Conservation (phyloP, 2,113 vertebrate species). For the Progne subis region DNA sequence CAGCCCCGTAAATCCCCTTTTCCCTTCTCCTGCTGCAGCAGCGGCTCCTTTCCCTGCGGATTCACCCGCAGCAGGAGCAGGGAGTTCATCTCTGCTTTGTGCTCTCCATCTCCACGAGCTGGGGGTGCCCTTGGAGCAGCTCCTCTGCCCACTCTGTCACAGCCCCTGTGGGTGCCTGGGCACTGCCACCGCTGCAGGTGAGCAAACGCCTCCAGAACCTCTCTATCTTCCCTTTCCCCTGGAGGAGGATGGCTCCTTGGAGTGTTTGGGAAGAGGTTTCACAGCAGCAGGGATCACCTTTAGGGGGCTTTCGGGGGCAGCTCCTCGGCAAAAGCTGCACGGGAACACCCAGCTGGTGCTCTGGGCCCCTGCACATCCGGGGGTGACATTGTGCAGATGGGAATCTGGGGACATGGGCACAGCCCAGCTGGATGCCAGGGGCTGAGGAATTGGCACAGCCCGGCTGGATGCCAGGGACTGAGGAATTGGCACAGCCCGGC, state of each 20-base stretch:
- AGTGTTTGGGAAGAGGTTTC: background rate
- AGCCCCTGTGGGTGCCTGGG: rapidly evolving
- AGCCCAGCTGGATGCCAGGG: background rate
- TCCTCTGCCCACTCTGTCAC: rapidly evolving
- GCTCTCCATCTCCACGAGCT: background rate
- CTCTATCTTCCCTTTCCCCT: background rate
- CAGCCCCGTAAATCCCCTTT: background rate
- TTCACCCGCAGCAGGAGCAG: background rate
- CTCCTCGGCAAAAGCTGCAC: background rate
- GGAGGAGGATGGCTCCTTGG: background rate
- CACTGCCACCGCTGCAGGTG: background rate
- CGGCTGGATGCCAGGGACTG: background rate
- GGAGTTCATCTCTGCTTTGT: background rate
- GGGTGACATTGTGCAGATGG: background rate
- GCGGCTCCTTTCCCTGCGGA: background rate
- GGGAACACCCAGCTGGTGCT: background rate
- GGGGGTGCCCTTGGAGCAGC: background rate
- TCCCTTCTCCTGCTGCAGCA: too few species aligned
- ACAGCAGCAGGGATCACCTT: rapidly evolving
- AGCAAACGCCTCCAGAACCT: background rate
- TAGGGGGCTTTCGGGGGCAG: background rate
- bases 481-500: background rate
- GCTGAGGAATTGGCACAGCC: background rate
- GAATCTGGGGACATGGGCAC: background rate
- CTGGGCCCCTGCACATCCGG: rapidly evolving